These are phyloP conservation scores for Cephalophus harveyi DNA, from an alignment of 2,113 vertebrate genomes.

Conservation along the genomic window DNA sequence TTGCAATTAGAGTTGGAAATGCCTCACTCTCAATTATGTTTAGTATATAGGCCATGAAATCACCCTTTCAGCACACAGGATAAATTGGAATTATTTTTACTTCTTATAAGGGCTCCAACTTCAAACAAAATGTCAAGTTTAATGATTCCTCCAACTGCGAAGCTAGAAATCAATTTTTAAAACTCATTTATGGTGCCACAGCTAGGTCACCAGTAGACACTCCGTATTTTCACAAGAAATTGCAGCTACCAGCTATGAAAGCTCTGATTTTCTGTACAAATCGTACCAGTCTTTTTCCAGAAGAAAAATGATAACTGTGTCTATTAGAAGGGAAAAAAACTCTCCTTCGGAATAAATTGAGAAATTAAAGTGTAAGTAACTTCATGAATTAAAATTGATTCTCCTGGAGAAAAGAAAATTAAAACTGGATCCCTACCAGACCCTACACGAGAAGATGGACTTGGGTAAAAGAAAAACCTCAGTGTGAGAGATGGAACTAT, in stretches of 20 bases:
- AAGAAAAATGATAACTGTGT: neutral
- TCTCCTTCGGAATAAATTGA: neutral
- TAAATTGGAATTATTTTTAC: conserved; percentile 47
- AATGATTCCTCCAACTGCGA: conserved; percentile 28
- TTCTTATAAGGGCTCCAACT: conserved; percentile 8
- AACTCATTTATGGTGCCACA: neutral
- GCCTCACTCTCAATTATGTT: neutral
- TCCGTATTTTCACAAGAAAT: neutral
- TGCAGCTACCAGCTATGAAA: neutral
- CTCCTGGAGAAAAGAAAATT: neutral
- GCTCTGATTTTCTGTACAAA: conserved; percentile 3
- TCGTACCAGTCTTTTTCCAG: neutral
- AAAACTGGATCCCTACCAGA: neutral
- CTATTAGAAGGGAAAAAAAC: neutral
- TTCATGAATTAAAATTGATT: conserved; percentile 57
- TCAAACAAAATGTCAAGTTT: conserved; percentile 49
- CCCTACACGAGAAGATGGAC: fast-evolving
- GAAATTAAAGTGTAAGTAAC: conserved; percentile 53
- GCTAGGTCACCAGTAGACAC: neutral
- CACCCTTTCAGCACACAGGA: neutral
- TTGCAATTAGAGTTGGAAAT: neutral
- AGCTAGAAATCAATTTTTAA: conserved; percentile 49
- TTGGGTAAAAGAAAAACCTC: neutral
- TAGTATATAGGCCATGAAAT: conserved; percentile 41
- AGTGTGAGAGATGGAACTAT: fast-evolving